These are phyloP conservation scores for Sylvilagus bachmani DNA, from an alignment of 2,113 vertebrate species.

Conservation along the genomic window DNA sequence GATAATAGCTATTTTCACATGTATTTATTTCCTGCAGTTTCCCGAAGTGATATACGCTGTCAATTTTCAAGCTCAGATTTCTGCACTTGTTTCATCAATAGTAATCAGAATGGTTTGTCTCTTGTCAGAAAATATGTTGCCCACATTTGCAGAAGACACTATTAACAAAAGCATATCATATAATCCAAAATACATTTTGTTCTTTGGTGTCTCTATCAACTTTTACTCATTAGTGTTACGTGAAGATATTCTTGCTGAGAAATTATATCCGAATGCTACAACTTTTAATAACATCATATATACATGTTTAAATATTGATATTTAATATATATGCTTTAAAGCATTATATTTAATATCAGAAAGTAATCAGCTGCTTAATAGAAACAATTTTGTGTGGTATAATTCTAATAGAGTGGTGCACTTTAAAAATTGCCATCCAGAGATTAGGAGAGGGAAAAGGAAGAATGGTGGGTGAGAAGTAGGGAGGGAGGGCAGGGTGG, in stretches of 20 bases:
- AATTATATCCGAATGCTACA: neutral
- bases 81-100: neutral
- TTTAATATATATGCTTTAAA: neutral
- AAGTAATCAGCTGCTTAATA: neutral
- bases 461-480: no score
- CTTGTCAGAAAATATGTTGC: neutral
- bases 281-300: neutral
- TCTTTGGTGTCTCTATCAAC: neutral
- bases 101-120: neutral
- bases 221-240: neutral
- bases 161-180: neutral
- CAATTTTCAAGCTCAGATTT: neutral
- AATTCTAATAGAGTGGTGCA: constrained; percentile 57
- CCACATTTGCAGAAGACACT: neutral
- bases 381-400: neutral
- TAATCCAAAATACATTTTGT: neutral
- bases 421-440: no score
- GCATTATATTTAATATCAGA: neutral
- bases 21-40: constrained; percentile 21
- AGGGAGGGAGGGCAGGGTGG: no score
- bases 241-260: constrained; percentile 4
- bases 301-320: neutral
- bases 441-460: no score
- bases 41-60: neutral
- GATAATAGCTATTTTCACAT: neutral